A percentile compares a stretch with the other conserved stretches of the same genome.
These are phyloP conservation scores for Syndactyla subalaris DNA, from an alignment of 2,797 vertebrate genomes.

Conservation along the genomic window DNA sequence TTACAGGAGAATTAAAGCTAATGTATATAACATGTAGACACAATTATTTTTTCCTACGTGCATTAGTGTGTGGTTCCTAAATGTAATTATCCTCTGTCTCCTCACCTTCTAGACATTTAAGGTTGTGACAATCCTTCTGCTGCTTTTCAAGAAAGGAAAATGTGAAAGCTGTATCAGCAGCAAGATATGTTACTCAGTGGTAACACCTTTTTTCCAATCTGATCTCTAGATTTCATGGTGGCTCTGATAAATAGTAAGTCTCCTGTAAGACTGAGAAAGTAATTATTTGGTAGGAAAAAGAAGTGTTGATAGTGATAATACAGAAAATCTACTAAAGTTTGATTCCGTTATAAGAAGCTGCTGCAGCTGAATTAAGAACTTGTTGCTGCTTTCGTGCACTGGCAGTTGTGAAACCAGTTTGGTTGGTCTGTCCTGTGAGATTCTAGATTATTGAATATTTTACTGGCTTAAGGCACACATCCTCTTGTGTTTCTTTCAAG, in stretches of 20 bases:
- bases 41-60: not conserved
- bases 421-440: not conserved
- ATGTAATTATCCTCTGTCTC: not conserved
- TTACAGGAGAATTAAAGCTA: not conserved
- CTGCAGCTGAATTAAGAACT: not conserved
- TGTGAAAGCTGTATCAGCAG: not conserved
- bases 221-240: not conserved
- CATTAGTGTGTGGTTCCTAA: not conserved
- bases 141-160: not conserved
- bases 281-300: not conserved
- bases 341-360: not conserved
- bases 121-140: not conserved
- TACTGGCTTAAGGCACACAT: constrained; percentile 15
- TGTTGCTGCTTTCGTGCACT: not conserved
- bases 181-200: not conserved
- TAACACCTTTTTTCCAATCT: not conserved
- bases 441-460: constrained; percentile 3
- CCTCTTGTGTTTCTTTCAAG: not conserved
- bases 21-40: not conserved
- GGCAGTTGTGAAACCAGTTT: not conserved
- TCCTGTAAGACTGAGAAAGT: not conserved
- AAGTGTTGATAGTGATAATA: not conserved
- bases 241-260: not conserved
- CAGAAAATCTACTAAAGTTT: not conserved
- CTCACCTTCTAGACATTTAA: not conserved